Evolutionary conservation across 2,113 vertebrate genomes (phyloP), one percentile per base, ranked within the genome.

Genomic region (Syngnathus floridae): DNA sequence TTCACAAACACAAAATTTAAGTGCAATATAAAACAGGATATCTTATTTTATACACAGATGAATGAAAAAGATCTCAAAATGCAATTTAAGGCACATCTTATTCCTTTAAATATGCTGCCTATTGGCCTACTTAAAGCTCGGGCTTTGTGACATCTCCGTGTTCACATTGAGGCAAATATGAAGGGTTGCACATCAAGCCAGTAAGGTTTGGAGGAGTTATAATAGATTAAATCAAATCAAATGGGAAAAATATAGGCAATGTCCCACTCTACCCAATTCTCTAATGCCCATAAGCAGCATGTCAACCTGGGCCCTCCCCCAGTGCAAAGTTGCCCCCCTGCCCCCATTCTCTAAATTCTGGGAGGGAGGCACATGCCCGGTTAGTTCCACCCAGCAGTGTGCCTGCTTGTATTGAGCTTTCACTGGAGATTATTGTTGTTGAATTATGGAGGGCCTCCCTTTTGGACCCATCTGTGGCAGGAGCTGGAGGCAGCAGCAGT

Each of bases 371-470:
- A 48, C 75, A 62, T 35, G 68, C 76, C 76, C 82, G 46, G 86
- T 90, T 86, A 79, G 87, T 84, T 88, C 79, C 74, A 37, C 77
- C 80, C 84, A 73, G 67, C 71, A 71, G 79, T 78, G 37, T 60
- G 71, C 35, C 71, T 73, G 76, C 26, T 80, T 85, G 88, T 84
- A 83, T 86, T 84, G 77, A 81, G 78, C 78, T 70, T 83, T 87
- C 85, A 88, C 84, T 88, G 86, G 83, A 88, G 87, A 89, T 91
- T 89, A 88, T 87, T 88, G 85, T 90, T 90, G 90, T 91, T 90
- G 88, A 90, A 90, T 91, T 90, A 91, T 87, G 83, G 81, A 75
- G 80, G 81, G 76, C 75, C 85, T 81, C 80, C 75, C 69, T 60
- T 76, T 61, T 26, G 67, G 71, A 71, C 62, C 46, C n/a, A 41